Evolutionary conservation across 2,797 vertebrate species (phyloP).

Genomic region (Cheirogaleus major): DNA sequence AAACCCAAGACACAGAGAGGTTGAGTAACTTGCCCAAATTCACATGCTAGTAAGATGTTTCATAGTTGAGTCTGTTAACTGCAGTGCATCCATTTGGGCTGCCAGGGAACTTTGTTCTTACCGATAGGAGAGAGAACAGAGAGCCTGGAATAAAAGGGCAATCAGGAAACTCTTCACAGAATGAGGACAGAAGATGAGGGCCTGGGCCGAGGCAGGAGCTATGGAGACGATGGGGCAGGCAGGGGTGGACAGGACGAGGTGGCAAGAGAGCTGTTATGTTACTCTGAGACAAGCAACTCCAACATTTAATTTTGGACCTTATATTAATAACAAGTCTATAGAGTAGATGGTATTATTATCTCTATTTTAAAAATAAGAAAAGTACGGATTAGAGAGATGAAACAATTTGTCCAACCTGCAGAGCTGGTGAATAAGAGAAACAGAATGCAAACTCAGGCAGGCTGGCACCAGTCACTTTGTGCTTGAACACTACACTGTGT

Average conservation of each 20-base stretch:
- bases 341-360: background rate
- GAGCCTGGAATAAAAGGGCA: background rate
- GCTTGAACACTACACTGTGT: background rate
- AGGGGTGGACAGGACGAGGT: background rate
- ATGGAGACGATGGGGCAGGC: background rate
- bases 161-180: background rate
- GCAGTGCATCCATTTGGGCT: background rate
- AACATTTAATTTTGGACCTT: background rate
- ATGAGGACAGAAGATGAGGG: background rate
- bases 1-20: background rate
- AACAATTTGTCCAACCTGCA: background rate
- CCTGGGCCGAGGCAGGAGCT: background rate
- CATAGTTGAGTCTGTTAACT: background rate
- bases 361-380: constrained; percentile 10
- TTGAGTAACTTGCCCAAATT: background rate
- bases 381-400: background rate
- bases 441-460: background rate
- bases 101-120: background rate
- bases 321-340: background rate
- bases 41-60: background rate
- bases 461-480: background rate
- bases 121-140: background rate
- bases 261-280: background rate
- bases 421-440: background rate
- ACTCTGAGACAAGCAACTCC: background rate